Base-by-base conservation (phyloP, 2,888 invertebrate species). In the Tanaodytes sp. region DNA sequence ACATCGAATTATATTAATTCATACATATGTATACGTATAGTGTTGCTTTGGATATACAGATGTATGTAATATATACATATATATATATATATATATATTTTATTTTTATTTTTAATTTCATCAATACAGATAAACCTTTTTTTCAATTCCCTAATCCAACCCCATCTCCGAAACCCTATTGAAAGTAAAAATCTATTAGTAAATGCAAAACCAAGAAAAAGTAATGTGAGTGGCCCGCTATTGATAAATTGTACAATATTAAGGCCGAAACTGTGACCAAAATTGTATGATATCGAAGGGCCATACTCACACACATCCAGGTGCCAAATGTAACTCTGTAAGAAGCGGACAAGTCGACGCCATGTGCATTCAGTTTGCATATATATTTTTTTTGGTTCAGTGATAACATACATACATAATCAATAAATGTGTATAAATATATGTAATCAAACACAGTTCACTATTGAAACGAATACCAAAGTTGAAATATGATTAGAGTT, bases 151-250 rank as follows among this genome's bases (percentile, higher is more conserved):
- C 76, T 66, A 63, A 52, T 57, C 62, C 62, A 72, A 71, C 72
- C 72, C 71, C 69, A 9, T 73, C 75, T 79, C 75, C 80, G 79
- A 73, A 78, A 59, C 76, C 82, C 83, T 84, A 83, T 78, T 84
- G 75, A 84, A 84, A 84, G 82, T 81, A 84, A 84, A 84, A 83
- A 80, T 77, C 84, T 84, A 84, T 84, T 84, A 84, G 84, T 84
- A 82, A 79, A 77, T 82, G 78, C 73, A 77, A 78, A 79, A 78
- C 75, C 58, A 80, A 65, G 20, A 42, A 49, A 51, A 36, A 54
- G 62, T 31, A 66, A 59, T 59, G 20, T 8, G 12, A 66, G 31
- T 63, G 52, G 39, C 40, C 40, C 49, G n/a, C 15, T 55, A 0
- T 9, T 19, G 16, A 48, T 31, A 45, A 45, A n/a, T 23, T 55